Percentiles rank a stretch among this genome's conserved stretches.
These are phyloP conservation scores for Diadumene lineata DNA, from an alignment of 92 coral and sea anemone genomes.

Conservation along the genomic window DNA sequence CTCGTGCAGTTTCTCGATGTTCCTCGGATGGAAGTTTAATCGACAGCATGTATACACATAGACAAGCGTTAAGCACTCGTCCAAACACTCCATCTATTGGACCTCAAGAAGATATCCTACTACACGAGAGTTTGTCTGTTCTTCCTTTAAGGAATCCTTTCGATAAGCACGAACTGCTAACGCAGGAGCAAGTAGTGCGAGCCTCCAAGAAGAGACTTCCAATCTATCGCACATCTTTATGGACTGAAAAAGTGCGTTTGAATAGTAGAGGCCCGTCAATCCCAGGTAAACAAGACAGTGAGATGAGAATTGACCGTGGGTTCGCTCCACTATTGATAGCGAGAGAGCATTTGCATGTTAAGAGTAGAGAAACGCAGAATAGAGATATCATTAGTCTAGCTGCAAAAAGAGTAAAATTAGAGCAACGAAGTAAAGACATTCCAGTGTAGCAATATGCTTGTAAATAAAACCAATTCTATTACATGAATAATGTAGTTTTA, in stretches of 20 bases:
- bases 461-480: background rate
- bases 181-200: too few relatives aligned
- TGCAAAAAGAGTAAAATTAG: constrained; percentile 39
- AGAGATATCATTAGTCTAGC: constrained; percentile 46
- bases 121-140: constrained; percentile 39
- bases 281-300: constrained; percentile 45
- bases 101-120: background rate
- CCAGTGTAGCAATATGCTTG: too few relatives aligned
- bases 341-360: constrained; percentile 37
- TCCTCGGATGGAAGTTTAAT: constrained; percentile 25
- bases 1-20: constrained; percentile 20
- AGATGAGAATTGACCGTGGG: background rate
- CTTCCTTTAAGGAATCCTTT: constrained; percentile 40
- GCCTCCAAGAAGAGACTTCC: constrained; percentile 58
- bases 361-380: constrained; percentile 10
- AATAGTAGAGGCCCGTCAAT: constrained; percentile 48
- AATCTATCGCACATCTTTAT: constrained; percentile 65
- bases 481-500: too few relatives aligned
- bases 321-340: constrained; percentile 38
- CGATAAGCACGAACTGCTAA: too few relatives aligned
- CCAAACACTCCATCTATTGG: background rate
- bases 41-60: background rate
- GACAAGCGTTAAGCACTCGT: background rate
- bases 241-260: constrained; percentile 52
- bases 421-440: background rate